Conservation (phyloP, 2,888 invertebrate species). For the Calameuta filiformis region DNA sequence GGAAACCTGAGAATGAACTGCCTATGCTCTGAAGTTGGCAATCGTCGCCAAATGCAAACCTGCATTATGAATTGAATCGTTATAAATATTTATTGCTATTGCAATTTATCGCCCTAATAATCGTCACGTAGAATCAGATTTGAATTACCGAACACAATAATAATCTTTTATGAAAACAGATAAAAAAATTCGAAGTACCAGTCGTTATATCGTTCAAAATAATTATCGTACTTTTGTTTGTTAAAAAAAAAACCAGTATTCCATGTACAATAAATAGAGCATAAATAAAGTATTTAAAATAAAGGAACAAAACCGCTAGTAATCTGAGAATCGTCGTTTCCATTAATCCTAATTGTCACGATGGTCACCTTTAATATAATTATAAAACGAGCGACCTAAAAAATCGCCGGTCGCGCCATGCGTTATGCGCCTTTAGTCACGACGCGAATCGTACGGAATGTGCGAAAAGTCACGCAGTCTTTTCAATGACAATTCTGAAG, state of each 20-base stretch:
- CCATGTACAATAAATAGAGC: neutral
- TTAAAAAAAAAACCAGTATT: neutral
- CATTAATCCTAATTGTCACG: neutral
- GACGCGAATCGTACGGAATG: neutral
- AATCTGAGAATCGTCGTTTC: too few species aligned
- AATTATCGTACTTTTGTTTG: neutral
- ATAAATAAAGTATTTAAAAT: neutral
- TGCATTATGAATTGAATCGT: neutral
- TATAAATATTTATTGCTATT: neutral
- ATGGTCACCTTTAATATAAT: neutral
- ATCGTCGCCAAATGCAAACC: neutral
- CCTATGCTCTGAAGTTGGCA: neutral
- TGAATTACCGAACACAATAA: neutral
- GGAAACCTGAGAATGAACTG: neutral
- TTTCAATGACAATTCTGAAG: neutral
- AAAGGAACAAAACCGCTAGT: neutral
- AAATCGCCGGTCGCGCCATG: neutral
- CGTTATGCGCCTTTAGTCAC: neutral
- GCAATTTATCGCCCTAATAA: neutral
- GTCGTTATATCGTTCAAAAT: neutral
- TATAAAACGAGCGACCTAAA: neutral
- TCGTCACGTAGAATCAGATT: neutral
- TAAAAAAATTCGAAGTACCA: neutral
- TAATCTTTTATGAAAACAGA: neutral
- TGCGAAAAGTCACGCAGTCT: neutral